phyloP scores from a whole-genome alignment of 2,113 vertebrate genomes.

The Scatophagus argus region DNA sequence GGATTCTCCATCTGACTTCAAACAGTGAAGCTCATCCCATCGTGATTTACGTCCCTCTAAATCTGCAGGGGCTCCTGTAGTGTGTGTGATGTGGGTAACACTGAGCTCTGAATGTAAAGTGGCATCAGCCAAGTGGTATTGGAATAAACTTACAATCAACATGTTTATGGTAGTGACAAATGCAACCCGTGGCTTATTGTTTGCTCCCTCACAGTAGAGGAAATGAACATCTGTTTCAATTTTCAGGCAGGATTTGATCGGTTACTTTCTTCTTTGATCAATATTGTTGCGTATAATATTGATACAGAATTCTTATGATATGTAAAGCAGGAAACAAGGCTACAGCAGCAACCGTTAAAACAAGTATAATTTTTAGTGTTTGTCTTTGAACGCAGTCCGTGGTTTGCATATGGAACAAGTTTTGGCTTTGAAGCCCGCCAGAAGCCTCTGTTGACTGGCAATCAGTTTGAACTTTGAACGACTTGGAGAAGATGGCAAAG shows the following conservation, averaged over 20 bases:
- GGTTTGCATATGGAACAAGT: conserved; percentile 24
- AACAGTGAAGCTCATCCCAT: conserved; percentile 30
- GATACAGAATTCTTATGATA: conserved; percentile 29
- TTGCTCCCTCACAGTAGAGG: background rate
- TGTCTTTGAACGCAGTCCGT: conserved; percentile 34
- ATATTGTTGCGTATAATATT: background rate
- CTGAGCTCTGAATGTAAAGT: conserved; percentile 23
- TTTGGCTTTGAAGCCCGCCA: conserved; percentile 37
- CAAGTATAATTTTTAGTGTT: conserved; percentile 14
- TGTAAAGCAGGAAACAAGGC: conserved; percentile 29
- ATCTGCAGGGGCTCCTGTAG: conserved; percentile 8
- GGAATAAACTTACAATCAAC: background rate
- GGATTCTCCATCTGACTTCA: conserved; percentile 25
- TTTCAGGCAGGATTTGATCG: background rate
- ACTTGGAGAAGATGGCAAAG: conserved; percentile 40
- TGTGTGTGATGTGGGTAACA: background rate
- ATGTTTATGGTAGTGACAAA: background rate
- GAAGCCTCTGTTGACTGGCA: conserved; percentile 49
- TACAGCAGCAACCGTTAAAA: conserved; percentile 44
- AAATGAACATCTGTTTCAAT: background rate
- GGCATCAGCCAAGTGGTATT: background rate
- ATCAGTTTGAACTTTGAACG: conserved; percentile 47
- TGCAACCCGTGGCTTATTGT: background rate
- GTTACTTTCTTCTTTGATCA: conserved; percentile 26
- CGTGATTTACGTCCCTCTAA: conserved; percentile 16